Evolutionary conservation across 1,140 invertebrate species (phyloP).

Genomic region (Melanaphis sacchari): DNA sequence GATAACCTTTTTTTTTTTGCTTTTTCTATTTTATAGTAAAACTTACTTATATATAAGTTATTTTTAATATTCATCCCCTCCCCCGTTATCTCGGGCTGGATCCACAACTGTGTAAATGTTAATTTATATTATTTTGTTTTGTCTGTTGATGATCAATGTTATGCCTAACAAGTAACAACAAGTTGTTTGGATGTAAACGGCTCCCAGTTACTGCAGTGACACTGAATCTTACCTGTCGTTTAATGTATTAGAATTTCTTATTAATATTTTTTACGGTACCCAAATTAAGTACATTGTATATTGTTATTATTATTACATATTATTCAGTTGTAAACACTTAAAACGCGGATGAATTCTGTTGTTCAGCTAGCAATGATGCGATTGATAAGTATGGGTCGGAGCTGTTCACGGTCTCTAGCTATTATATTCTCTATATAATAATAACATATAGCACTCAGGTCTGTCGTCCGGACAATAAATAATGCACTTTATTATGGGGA

Average conservation of each 20-base stretch:
- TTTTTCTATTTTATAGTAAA: too few species aligned
- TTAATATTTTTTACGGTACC: background rate
- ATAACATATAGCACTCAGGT: background rate
- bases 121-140: background rate
- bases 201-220: background rate
- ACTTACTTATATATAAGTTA: too few species aligned
- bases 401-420: background rate
- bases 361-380: background rate
- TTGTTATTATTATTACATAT: background rate
- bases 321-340: background rate
- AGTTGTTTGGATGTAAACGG: background rate
- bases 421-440: background rate
- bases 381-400: background rate
- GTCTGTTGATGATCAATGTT: background rate
- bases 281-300: background rate
- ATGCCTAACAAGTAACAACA: background rate
- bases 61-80: too few species aligned
- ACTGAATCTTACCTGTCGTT: background rate
- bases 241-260: background rate
- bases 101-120: too few species aligned
- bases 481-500: conserved; percentile 24
- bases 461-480: conserved; percentile 26
- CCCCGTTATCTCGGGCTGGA: too few species aligned
- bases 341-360: background rate
- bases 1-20: too few species aligned